Evolutionary conservation across 2,888 invertebrate genomes (phyloP).

Genomic region (Pristionchus japonicus): DNA sequence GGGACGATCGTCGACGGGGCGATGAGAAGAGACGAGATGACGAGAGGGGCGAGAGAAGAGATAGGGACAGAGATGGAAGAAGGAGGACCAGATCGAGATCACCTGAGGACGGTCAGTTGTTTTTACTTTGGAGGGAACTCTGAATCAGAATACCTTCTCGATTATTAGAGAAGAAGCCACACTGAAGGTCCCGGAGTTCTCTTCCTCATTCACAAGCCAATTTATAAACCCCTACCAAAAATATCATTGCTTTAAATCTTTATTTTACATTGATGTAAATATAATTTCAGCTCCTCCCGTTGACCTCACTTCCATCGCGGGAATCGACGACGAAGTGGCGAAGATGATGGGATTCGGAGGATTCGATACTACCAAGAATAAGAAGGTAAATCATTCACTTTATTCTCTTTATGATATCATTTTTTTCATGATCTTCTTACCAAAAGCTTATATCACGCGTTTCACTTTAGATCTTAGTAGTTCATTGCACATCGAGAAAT

Average conservation of each 20-base stretch:
- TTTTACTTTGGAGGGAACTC: too few relatives aligned
- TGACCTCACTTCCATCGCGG: conserved; percentile 50
- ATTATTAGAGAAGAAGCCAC: too few relatives aligned
- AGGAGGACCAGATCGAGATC: conserved; percentile 28
- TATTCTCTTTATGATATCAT: too few relatives aligned
- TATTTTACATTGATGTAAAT: too few relatives aligned
- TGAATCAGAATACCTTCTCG: background rate
- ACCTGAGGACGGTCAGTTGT: background rate
- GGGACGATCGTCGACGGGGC: conserved; percentile 48
- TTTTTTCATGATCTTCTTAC: too few relatives aligned
- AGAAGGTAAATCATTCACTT: conserved; percentile 74
- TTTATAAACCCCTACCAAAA: too few relatives aligned
- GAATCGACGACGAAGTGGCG: conserved; percentile 69
- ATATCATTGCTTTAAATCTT: too few relatives aligned
- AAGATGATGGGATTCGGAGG: conserved; percentile 92
- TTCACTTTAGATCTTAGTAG: too few relatives aligned
- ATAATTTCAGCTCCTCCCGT: conserved; percentile 45
- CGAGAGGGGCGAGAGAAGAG: conserved; percentile 47
- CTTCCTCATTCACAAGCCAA: too few relatives aligned
- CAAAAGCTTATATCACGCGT: too few relatives aligned
- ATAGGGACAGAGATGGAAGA: conserved; percentile 50
- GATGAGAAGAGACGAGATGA: conserved; percentile 52
- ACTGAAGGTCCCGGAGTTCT: too few relatives aligned
- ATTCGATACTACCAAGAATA: conserved; percentile 90
- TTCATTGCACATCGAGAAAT: too few relatives aligned